Conservation (phyloP, 2,797 vertebrate genomes). For the Morelia viridis region DNA sequence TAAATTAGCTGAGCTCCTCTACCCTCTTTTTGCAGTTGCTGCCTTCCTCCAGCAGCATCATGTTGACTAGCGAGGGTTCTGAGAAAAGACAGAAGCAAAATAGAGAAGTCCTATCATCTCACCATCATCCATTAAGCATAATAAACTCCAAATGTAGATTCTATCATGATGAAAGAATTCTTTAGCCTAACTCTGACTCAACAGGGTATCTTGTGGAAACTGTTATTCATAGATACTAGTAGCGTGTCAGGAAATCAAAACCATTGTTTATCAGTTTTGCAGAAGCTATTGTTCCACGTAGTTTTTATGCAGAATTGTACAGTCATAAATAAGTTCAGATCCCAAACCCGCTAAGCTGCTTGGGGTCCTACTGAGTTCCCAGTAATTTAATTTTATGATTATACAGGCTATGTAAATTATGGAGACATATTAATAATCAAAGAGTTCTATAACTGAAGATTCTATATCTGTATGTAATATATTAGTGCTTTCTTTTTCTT, state of each 20-base stretch:
- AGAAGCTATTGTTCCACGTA: background rate
- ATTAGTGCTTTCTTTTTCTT: background rate
- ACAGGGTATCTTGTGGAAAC: background rate
- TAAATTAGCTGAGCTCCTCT: background rate
- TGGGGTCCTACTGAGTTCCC: background rate
- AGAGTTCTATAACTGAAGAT: background rate
- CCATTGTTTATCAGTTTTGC: background rate
- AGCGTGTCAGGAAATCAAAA: background rate
- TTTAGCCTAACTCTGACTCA: background rate
- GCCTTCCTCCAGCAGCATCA: background rate
- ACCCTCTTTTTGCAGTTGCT: background rate
- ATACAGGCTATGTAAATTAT: background rate
- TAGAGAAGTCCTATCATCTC: background rate
- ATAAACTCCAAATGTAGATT: background rate
- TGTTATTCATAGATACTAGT: background rate
- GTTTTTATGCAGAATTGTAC: background rate
- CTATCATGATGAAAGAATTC: background rate
- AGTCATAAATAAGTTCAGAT: background rate
- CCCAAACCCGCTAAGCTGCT: background rate
- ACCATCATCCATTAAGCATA: background rate
- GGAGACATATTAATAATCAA: background rate
- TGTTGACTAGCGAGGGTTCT: background rate
- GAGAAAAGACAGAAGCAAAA: background rate
- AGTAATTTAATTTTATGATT: background rate
- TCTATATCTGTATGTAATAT: background rate